Evolutionary conservation across 2,888 invertebrate genomes (phyloP).

Genomic region (Sphaerophoria rueppellii): DNA sequence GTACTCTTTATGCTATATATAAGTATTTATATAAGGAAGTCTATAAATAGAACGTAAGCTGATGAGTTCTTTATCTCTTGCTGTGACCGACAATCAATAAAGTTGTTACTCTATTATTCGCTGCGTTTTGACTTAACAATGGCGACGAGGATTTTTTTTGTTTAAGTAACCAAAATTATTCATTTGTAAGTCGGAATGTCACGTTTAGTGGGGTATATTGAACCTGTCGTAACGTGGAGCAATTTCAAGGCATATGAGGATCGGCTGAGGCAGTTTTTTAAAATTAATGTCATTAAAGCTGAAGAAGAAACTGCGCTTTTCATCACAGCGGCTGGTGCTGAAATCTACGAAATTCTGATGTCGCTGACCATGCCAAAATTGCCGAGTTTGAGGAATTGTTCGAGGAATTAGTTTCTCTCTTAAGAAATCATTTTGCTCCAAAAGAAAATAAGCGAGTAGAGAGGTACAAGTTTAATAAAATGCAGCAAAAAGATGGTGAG

Average conservation of each 20-base stretch:
- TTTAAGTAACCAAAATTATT: no score
- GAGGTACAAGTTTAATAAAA: slow-evolving; percentile 30
- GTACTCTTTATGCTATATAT: no score
- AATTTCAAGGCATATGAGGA: slow-evolving; percentile 42
- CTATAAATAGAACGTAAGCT: no score
- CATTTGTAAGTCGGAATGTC: slow-evolving; percentile 1
- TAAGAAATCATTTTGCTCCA: slow-evolving; percentile 34
- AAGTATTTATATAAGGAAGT: no score
- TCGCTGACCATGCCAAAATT: slow-evolving; percentile 34
- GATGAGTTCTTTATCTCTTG: no score
- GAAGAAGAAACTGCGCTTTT: slow-evolving; percentile 47
- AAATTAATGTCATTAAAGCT: slow-evolving; percentile 40
- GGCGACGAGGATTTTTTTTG: no score
- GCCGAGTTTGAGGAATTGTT: slow-evolving; percentile 39
- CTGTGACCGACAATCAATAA: no score
- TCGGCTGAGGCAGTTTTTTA: slow-evolving; percentile 35
- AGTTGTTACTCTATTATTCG: no score
- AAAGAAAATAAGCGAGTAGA: slow-evolving; percentile 36
- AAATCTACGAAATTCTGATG: no score
- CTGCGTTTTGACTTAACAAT: no score
- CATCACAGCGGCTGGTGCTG: slow-evolving; percentile 33
- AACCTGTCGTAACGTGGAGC: slow-evolving; percentile 20
- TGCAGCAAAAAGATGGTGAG: slow-evolving; percentile 30
- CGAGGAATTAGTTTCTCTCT: slow-evolving; percentile 7
- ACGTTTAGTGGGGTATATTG: slow-evolving; percentile 35